Evolutionary conservation across 2,888 invertebrate genomes (phyloP), one percentile per base, ranked within the genome.

Genomic region (Ectemnius lituratus): DNA sequence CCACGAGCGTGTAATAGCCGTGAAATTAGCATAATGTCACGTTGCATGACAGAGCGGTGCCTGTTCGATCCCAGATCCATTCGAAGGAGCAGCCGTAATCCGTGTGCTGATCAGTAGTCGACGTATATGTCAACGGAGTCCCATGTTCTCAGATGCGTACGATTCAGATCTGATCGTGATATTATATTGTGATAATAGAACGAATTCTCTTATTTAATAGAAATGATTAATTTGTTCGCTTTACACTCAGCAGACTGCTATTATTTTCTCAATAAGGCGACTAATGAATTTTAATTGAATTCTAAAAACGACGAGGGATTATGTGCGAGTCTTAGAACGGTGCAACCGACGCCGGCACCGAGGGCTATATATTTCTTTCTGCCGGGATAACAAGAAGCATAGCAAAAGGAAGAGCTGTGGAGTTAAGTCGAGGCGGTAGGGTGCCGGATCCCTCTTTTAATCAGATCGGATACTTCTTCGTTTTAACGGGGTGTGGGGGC

Each of bases 21-120:
- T 79, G 77, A 75, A 81, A 79, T 81, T 81, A 81, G 66, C 77
- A 79, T 81, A 81, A 81, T 73, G 77, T 73, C 76, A 74, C 64
- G 67, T 69, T 79, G 64, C 71, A 77, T 71, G 79, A 77, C 70
- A 28, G 75, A 75, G 71, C 64, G 67, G 61, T 49, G 59, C 66
- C 62, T 62, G 59, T 62, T 75, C 70, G 73, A 74, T 63, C 62
- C 68, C 57, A 37, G 56, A 37, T 18, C 16, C 59, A 67, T 66
- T 71, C 77, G 62, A 75, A 72, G 66, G 61, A 68, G 72, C 66
- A 49, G 56, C 27, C 59, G 65, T 77, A 75, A 77, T 81, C 74
- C 79, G 62, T 46, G 49, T 52, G 18, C 59, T 23, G 67, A 23
- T 60, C 70, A 52, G 49, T 18, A 47, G 62, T 69, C 57, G 62